Conservation (phyloP, 2,888 invertebrate genomes). For the Mythimna albipuncta region DNA sequence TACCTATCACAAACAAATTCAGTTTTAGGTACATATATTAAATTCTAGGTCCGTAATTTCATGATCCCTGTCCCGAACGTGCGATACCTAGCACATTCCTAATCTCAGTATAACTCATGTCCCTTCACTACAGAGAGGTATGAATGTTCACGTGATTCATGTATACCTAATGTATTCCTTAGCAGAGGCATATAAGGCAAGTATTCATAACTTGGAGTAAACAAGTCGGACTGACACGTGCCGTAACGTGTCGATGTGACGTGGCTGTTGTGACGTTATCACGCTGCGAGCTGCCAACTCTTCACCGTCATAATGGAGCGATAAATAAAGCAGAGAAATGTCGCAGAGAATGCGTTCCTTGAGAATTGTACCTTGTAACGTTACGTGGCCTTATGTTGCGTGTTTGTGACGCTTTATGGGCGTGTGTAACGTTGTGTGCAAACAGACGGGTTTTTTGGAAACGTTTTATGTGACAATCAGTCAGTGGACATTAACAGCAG, state of each 20-base stretch:
- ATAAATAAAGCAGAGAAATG: conserved; percentile 10
- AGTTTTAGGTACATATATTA: neutral
- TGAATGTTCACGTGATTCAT: neutral
- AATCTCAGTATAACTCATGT: neutral
- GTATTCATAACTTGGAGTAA: neutral
- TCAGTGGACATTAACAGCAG: neutral
- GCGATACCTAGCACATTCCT: conserved; percentile 1
- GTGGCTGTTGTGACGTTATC: conserved; percentile 14
- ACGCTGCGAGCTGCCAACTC: conserved; percentile 1
- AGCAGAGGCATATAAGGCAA: neutral
- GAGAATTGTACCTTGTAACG: neutral
- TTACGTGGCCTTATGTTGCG: neutral
- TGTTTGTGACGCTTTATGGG: neutral
- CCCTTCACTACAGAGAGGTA: neutral
- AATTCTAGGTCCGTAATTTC: conserved; percentile 7
- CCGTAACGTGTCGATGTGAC: conserved; percentile 2
- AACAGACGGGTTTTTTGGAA: neutral
- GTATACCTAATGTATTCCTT: neutral
- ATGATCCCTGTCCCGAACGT: neutral
- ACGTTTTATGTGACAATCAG: neutral
- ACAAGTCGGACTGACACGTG: neutral
- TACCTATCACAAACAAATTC: too few species aligned
- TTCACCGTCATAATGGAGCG: conserved; percentile 8
- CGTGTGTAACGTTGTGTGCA: neutral
- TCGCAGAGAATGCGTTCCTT: conserved; percentile 6